Evolutionary conservation across 2,888 invertebrate species (phyloP), one percentile per base, ranked within the genome.

Genomic region (Venustoraphidia nigricollis): DNA sequence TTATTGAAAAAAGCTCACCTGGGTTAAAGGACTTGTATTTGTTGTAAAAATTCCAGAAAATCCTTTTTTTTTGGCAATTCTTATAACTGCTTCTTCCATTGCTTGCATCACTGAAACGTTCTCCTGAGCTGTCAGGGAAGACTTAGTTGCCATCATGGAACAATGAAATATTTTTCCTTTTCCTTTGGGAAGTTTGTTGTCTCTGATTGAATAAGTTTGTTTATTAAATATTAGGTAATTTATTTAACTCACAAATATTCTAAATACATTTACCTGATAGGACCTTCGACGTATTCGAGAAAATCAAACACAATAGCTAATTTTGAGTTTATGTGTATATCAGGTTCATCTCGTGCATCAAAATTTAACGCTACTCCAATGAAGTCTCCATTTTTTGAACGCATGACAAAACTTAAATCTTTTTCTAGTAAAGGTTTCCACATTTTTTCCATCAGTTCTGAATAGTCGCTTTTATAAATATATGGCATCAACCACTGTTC

Each of bases 21-120:
- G 86, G 34, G 91, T 91, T n/a, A 91, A 69, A 0, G 89, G 86
- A 59, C 82, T 90, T 27, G 90, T 89, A 61, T 91, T 91, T 3
- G 89, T 89, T 2, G 91, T 89, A 54, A 91, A 80, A 34, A 91
- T 81, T 0, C 88, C 89, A 1, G 68, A 67, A 62, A 83, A 91
- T 8, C 75, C 66, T 47, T 77, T 74, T 2, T 71, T 68, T 49
- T 71, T 73, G 0, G 87, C 88, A 9, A 86, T 56, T 42, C 71
- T 67, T 53, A 87, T 65, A 4, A 82, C 82, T 55, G 85, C 82
- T 50, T 78, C 74, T 64, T 91, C 91, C 73, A 90, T 78, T 50
- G 79, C 80, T 52, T 79, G 75, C 67, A 91, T 87, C 8, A 86
- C 76, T 8, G 80, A 72, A 8, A 91, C 83, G 60, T 90, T 90